These are phyloP conservation scores for Zaprionus davidi DNA, from an alignment of 1,140 invertebrate genomes.

Conservation along the genomic window DNA sequence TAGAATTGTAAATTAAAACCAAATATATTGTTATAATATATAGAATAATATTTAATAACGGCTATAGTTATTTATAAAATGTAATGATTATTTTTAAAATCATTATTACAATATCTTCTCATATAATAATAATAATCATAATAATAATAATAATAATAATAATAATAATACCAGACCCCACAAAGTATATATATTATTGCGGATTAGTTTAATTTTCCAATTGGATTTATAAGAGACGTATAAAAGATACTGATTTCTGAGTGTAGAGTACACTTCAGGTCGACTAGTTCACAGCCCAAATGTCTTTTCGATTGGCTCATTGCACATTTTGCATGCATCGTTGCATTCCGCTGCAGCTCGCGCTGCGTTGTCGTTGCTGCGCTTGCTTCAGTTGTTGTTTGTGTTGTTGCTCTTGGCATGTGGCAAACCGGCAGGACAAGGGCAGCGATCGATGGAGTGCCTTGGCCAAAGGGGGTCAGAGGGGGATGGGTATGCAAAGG, in stretches of 20 bases:
- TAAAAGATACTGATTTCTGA: too few relatives aligned
- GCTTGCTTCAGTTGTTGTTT: constrained; percentile 17
- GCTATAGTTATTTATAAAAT: background rate
- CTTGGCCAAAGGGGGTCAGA: constrained; percentile 10
- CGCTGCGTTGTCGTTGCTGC: constrained; percentile 15
- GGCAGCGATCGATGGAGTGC: constrained; percentile 49
- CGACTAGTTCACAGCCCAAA: constrained; percentile 32
- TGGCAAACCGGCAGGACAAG: constrained; percentile 46
- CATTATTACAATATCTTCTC: background rate
- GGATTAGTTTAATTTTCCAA: too few relatives aligned
- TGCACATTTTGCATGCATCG: constrained; percentile 58
- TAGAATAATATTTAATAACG: background rate
- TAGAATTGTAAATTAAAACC: too few relatives aligned
- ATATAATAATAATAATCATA: background rate
- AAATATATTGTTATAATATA: background rate
- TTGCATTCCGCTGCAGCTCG: constrained; percentile 46
- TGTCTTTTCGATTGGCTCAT: constrained; percentile 30
- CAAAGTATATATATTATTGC: background rate
- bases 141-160: too few relatives aligned
- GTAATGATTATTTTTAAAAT: background rate
- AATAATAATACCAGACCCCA: too few relatives aligned
- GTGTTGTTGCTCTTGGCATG: constrained; percentile 52
- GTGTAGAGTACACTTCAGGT: constrained; percentile 16
- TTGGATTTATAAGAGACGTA: too few relatives aligned
- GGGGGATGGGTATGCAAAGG: background rate